Evolutionary conservation across 2,113 vertebrate genomes (phyloP), one percentile per base, ranked within the genome.

Genomic region (Menidia beryllina): DNA sequence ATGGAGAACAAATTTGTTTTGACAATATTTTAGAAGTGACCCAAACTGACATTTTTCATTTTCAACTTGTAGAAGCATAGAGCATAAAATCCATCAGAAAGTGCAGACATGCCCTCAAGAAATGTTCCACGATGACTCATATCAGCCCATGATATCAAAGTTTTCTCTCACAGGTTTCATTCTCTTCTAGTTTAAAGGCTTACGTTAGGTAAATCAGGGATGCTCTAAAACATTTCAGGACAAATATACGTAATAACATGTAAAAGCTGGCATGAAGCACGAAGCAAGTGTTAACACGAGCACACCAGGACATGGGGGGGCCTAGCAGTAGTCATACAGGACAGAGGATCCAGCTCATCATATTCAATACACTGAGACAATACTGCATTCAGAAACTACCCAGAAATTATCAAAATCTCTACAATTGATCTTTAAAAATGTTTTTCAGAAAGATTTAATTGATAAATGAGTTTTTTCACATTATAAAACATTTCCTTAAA

Each of bases 291-390:
- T 55, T 27, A 50, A 67, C 24, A 39, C 1, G 52, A 54, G 53
- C 47, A 41, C 26, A 66, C 43, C 24, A 45, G 51, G 39, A 61
- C 36, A 45, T 14, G 52, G 56, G 67, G 64, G n/a, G 3, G 51
- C 53, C 60, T 71, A 63, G 69, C 56, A 73, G 68, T 23, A 54
- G 66, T n/a, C n/a, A n/a, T n/a, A n/a, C 57, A 64, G 41, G 1
- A 41, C 36, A 62, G 45, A 19, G 30, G 9, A 41, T 68, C 66
- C 4, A n/a, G n/a, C 26, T 54, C 7, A 53, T 50, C 0, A 65
- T 38, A 60, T 51, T 5, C 19, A 65, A 62, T 1, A 54, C 15
- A 27, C 21, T 21, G 11, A 1, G 49, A 51, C 34, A 43, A 17
- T 30, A 41, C 8, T 63, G 58, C 21, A 51, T 51, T 68, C 10